phyloP scores from a whole-genome alignment of 1,140 invertebrate species.

The Drosophila azteca region DNA sequence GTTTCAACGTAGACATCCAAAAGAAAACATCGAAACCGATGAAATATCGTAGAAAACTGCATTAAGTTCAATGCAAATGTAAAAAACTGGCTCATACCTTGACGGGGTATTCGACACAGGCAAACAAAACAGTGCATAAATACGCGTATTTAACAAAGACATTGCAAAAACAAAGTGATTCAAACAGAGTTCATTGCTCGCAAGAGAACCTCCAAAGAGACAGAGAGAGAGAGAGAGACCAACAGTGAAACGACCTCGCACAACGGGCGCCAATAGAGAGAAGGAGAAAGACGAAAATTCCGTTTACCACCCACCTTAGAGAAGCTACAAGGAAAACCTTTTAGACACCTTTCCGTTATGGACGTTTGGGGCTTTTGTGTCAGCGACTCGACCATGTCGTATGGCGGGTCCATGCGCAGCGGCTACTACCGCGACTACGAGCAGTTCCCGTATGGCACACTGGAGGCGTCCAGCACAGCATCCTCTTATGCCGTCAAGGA shows the following conservation, averaged over 20 bases:
- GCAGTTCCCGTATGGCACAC: constrained; percentile 80
- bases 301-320: constrained; percentile 9
- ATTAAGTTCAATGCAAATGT: constrained; percentile 51
- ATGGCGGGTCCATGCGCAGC: constrained; percentile 84
- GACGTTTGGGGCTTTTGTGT: constrained; percentile 82
- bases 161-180: constrained; percentile 46
- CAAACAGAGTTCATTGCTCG: constrained; percentile 71
- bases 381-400: constrained; percentile 82
- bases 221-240: constrained; percentile 51
- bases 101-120: constrained; percentile 37
- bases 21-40: constrained; percentile 50
- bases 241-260: constrained; percentile 77
- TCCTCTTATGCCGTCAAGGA: constrained; percentile 69
- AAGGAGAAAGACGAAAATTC: constrained; percentile 41
- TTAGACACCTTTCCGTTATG: constrained; percentile 40
- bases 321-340: constrained; percentile 27
- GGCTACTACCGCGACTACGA: constrained; percentile 85
- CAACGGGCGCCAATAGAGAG: constrained; percentile 51
- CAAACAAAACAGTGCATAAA: constrained; percentile 44
- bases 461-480: constrained; percentile 51
- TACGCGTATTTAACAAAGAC: constrained; percentile 41
- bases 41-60: constrained; percentile 36
- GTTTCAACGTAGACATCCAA: constrained; percentile 57
- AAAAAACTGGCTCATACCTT: constrained; percentile 57
- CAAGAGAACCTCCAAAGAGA: constrained; percentile 33